Evolutionary conservation across 2,888 invertebrate genomes (phyloP).

Genomic region (Cyclophora albipunctata): DNA sequence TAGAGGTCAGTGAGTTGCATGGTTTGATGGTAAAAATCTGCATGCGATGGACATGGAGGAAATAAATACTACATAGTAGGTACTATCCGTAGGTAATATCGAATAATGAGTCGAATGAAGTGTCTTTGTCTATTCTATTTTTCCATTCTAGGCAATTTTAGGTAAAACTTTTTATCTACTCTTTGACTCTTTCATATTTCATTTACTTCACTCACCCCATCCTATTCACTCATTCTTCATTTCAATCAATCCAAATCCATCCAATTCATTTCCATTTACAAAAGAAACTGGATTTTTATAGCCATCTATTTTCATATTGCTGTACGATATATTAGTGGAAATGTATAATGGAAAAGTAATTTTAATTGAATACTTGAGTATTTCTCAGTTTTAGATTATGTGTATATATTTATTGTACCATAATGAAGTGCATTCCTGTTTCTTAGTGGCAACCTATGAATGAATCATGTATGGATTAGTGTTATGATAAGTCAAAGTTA

Average conservation of each 20-base stretch:
- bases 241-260: too few species aligned
- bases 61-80: too few species aligned
- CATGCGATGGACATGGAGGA: too few species aligned
- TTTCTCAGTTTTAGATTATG: constrained; percentile 6
- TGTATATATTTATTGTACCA: constrained; percentile 25
- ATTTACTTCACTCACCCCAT: constrained; percentile 13
- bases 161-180: too few species aligned
- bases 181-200: neutral
- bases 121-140: too few species aligned
- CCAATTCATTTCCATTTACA: neutral
- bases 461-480: constrained; percentile 55
- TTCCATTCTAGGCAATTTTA: too few species aligned
- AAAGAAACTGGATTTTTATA: neutral
- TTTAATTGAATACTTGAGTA: constrained; percentile 15
- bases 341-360: constrained; percentile 22
- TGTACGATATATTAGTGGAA: constrained; percentile 24
- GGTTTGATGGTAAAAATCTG: too few species aligned
- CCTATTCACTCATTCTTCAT: neutral
- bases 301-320: constrained; percentile 19
- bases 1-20: too few species aligned
- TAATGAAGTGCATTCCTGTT: constrained; percentile 26
- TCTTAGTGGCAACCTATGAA: constrained; percentile 40
- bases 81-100: too few species aligned
- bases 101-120: too few species aligned
- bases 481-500: constrained; percentile 48